These are phyloP conservation scores for Calliphora vomitoria DNA, from an alignment of 2,888 invertebrate genomes.

Conservation along the genomic window DNA sequence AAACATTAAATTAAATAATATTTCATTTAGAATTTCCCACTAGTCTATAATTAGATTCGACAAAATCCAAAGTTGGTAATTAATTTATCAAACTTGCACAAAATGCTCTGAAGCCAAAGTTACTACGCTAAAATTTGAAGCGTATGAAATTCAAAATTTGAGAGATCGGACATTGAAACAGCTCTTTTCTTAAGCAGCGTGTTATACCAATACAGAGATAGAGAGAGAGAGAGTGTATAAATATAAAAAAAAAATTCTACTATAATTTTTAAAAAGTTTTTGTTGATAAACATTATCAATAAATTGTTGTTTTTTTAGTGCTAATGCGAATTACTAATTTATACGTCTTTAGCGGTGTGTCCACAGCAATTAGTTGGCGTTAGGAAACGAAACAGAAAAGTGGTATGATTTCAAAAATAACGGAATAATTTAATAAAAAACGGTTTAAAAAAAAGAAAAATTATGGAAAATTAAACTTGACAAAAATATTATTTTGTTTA, in stretches of 20 bases:
- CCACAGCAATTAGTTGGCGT: slow-evolving; percentile 77
- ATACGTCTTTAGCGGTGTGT: slow-evolving; percentile 48
- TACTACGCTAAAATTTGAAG: not conserved
- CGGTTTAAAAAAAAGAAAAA: not conserved
- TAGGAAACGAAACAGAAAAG: slow-evolving; percentile 80
- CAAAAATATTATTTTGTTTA: not conserved
- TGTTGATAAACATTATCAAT: slow-evolving; percentile 73
- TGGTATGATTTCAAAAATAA: slow-evolving; percentile 70
- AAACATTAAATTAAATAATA: not conserved
- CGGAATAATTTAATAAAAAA: slow-evolving; percentile 12
- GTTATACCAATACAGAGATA: not conserved
- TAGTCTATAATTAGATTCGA: slow-evolving; percentile 22
- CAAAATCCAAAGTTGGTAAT: slow-evolving; percentile 32
- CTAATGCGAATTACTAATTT: slow-evolving; percentile 66
- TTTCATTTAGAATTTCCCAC: not conserved
- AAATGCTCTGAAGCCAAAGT: not conserved
- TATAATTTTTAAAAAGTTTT: slow-evolving; percentile 15
- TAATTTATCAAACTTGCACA: slow-evolving; percentile 21
- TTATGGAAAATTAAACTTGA: not conserved
- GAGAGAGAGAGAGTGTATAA: not conserved
- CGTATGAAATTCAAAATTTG: not conserved
- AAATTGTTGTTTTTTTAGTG: slow-evolving; percentile 45
- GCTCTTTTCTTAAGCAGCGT: slow-evolving; percentile 35
- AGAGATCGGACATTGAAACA: slow-evolving; percentile 16
- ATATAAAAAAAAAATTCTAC: slow-evolving; percentile 2